Evolutionary conservation across 2,113 vertebrate species (phyloP), one percentile per base, ranked within the genome.

Genomic region (Sander vitreus): DNA sequence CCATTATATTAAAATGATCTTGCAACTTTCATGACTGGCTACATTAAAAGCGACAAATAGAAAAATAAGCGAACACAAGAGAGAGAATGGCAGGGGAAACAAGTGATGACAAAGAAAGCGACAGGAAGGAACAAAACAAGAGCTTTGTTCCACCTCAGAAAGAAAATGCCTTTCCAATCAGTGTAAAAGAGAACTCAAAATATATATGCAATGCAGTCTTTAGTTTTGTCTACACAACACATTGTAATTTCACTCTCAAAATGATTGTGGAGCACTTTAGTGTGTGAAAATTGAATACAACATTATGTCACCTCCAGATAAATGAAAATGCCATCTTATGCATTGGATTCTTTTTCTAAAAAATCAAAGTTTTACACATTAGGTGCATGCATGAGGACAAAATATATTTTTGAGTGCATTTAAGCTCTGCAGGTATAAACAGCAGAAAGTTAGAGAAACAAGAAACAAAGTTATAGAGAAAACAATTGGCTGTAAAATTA

Each of bases 71-170:
- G 19, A 62, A 39, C 36, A 48, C 12, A 59, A 79, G 66, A 71
- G 43, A 74, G 59, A 62, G 30, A 87, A 45, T 70, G 64, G 43
- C 5, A 5, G 59, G 51, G 33, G 43, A 79, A 64, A 84, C 64
- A 76, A 86, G 57, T 81, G 79, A 73, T 86, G 80, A 89, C 67
- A 90, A 60, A 89, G 69, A 83, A 65, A 65, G 63, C 76, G 70
- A 81, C 74, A 51, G 73, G 21, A 33, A 57, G 62, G 58, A 78
- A 50, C 30, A 59, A 82, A 85, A 86, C 69, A 74, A 77, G 79
- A 76, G 43, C 55, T 66, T 72, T 62, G 10, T 83, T 62, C 45
- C 63, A 76, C 84, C 88, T 78, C 71, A 76, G 60, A 86, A 78
- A 87, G 60, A 86, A 86, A 87, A 85, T 66, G 62, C 19, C 68